A percentile compares a stretch with the other conserved stretches of the same genome.
Conservation (phyloP, 2,888 invertebrate genomes). For the Oligia fasciuncula region DNA sequence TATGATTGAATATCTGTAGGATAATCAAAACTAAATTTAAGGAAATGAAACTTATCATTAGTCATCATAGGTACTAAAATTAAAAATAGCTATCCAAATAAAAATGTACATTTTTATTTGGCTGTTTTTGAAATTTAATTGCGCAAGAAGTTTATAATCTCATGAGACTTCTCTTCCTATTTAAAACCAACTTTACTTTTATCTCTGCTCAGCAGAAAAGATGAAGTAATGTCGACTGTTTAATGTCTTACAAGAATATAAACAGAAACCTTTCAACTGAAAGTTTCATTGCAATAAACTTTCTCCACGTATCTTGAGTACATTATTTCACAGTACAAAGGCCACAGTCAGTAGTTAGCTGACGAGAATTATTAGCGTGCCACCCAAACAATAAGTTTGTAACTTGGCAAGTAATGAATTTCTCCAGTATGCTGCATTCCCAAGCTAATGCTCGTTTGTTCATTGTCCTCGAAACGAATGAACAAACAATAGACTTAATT, state of each 20-base stretch:
- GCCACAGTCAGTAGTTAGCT: constrained; percentile 46
- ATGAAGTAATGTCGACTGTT: not conserved
- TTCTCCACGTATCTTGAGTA: constrained; percentile 2
- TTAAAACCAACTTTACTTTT: not conserved
- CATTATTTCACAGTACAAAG: constrained; percentile 43
- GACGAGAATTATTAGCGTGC: constrained; percentile 53
- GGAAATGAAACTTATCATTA: not conserved
- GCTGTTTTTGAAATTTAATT: not conserved
- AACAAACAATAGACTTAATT: constrained; percentile 16
- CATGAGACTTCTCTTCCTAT: not conserved
- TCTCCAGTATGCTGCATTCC: constrained; percentile 28
- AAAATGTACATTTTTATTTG: not conserved
- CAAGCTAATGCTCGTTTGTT: constrained; percentile 27
- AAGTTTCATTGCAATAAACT: constrained; percentile 38
- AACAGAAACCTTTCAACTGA: constrained; percentile 11
- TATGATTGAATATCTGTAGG: not conserved
- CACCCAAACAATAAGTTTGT: constrained; percentile 57
- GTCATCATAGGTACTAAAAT: not conserved
- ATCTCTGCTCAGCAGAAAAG: not conserved
- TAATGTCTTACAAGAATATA: constrained; percentile 2
- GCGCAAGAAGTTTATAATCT: not conserved
- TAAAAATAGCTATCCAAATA: no score
- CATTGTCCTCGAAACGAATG: constrained; percentile 29
- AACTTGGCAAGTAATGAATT: constrained; percentile 55
- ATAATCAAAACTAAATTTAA: not conserved